Percentiles rank a stretch among this genome's conserved stretches.
Evolutionary conservation across 2,888 invertebrate species (phyloP).

Genomic region (Epiblema foenella): DNA sequence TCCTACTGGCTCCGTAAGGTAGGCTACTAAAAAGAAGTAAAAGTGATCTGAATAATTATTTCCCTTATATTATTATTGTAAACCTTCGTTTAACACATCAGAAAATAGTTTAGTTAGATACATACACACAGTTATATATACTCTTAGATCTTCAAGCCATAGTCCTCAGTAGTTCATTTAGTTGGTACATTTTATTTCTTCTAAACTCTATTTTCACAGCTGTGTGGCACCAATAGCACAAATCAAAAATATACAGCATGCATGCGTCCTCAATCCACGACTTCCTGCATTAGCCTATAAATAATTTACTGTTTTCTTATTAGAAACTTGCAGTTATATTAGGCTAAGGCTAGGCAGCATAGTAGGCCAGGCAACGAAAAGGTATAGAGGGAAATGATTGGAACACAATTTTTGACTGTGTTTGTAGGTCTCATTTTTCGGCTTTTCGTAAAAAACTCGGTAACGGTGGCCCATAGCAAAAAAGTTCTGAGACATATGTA

Average conservation of each 20-base stretch:
- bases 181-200: background rate
- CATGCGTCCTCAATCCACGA: slow-evolving; percentile 37
- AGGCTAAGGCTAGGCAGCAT: background rate
- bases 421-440: no score
- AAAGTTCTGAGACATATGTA: no score
- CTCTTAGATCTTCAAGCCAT: background rate
- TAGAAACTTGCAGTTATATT: slow-evolving; percentile 26
- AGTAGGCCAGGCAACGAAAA: no score
- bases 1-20: background rate
- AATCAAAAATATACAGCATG: slow-evolving; percentile 31
- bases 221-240: background rate
- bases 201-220: background rate
- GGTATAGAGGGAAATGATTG: background rate
- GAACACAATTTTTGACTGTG: no score
- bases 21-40: no score
- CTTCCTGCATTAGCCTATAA: slow-evolving; percentile 45
- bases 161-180: background rate
- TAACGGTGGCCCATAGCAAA: no score
- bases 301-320: slow-evolving; percentile 43
- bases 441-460: no score
- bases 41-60: background rate
- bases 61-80: background rate
- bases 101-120: background rate
- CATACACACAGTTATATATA: background rate
- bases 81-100: background rate